Evolutionary conservation across 2,888 invertebrate genomes (phyloP), one percentile per base, ranked within the genome.

Genomic region (Tethea ocularis): DNA sequence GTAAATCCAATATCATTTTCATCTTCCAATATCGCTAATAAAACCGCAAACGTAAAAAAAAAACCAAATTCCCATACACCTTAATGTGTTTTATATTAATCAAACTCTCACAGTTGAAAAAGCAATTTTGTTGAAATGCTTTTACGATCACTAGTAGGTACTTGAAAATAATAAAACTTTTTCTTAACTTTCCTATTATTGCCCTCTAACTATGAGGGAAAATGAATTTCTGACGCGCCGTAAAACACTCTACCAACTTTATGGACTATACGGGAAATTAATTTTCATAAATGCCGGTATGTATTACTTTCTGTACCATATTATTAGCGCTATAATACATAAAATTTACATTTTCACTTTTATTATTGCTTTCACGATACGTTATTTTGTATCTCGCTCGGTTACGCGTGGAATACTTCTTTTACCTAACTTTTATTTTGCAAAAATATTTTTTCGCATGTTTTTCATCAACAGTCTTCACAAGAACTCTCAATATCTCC

Each of bases 231-330:
- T 46, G 23, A 24, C 17, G 29, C 17, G 22, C 57, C 53, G 17
- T 33, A 33, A 36, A 36, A 54, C 41, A 46, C 41, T 46, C 58
- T 20, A 26, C 54, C 24, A 54, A 54, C 26, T 58, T 58, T 26
- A 52, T 58, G 46, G 17, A 46, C 57, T 51, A 38, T 46, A 22
- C 53, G 53, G 58, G 53, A 58, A 54, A 58, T 58, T 58, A 58
- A 54, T 58, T 58, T 46, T 53, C 54, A 46, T 58, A 46, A 58
- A 58, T 46, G 46, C 26, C 38, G 33, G 52, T 52, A n/a, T 38
- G 17, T 24, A 51, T 46, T 46, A 46, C 46, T 29, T 38, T 24
- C 11, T 52, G 13, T 57, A 33, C 33, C 33, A 33, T 33, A 22
- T 54, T 54, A 54, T 33, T 33, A 54, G 22, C 33, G 54, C 15